A percentile compares a stretch with the other conserved stretches of the same genome.
Conservation (phyloP, 2,113 vertebrate species). For the Larimichthys crocea region DNA sequence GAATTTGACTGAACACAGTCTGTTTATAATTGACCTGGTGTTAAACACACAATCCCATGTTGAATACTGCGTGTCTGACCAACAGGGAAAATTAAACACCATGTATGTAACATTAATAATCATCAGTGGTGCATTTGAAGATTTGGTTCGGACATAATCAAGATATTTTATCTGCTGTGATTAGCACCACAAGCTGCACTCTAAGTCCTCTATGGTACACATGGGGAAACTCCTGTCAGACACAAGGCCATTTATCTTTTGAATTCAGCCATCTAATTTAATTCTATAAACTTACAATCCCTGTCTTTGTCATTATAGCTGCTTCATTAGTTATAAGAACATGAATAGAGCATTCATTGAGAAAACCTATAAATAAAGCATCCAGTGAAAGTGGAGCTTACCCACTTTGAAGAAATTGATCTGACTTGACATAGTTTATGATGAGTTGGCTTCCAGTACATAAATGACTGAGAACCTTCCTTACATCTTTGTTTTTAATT, state of each 20-base stretch:
- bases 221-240: conserved; percentile 32
- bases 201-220: conserved; percentile 9
- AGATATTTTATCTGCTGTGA: conserved; percentile 47
- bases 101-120: conserved; percentile 37
- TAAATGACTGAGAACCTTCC: conserved; percentile 18
- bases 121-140: conserved; percentile 11
- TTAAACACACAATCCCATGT: background rate
- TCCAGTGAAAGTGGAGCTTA: conserved; percentile 27
- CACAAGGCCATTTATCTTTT: conserved; percentile 57
- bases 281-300: conserved; percentile 59
- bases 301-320: conserved; percentile 54
- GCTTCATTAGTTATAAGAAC: conserved; percentile 59
- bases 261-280: conserved; percentile 64
- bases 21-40: conserved; percentile 21
- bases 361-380: conserved; percentile 31
- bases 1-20: conserved; percentile 22
- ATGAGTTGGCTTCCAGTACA: conserved; percentile 9
- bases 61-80: background rate
- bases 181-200: conserved; percentile 30
- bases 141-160: conserved; percentile 33
- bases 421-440: conserved; percentile 37
- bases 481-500: conserved; percentile 52
- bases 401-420: conserved; percentile 39
- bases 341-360: conserved; percentile 59
- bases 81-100: conserved; percentile 28